A percentile compares a stretch with the other conserved stretches of the same genome.
Evolutionary conservation across 2,797 vertebrate species (phyloP).

Genomic region (Monodelphis domestica): DNA sequence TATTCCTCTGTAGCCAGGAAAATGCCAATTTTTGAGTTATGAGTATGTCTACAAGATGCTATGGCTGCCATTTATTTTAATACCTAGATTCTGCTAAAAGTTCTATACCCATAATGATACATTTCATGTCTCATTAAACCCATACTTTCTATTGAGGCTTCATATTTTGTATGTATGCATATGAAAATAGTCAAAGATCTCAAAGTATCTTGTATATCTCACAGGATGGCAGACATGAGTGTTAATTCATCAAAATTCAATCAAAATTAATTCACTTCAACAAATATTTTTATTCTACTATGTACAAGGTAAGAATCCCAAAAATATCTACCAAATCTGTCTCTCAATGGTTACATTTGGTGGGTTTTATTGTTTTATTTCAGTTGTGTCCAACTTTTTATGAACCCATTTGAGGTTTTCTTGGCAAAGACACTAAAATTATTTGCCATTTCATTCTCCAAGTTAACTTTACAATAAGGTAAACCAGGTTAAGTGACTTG

Average conservation of each 20-base stretch:
- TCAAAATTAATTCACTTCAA: neutral
- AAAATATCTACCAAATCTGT: neutral
- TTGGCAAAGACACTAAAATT: too few relatives aligned
- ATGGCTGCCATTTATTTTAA: conserved; percentile 14
- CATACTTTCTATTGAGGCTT: neutral
- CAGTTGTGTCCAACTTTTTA: too few relatives aligned
- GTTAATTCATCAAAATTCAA: neutral
- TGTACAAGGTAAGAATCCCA: neutral
- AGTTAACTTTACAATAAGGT: too few relatives aligned
- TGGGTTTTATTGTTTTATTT: too few relatives aligned
- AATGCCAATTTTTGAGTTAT: neutral
- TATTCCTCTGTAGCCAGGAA: conserved; percentile 23
- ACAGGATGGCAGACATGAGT: neutral
- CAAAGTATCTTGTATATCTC: neutral
- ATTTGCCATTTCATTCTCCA: too few relatives aligned
- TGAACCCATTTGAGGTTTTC: too few relatives aligned
- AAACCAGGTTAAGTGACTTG: too few relatives aligned
- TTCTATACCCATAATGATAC: conserved; percentile 2
- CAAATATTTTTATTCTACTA: neutral
- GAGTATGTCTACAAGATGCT: neutral
- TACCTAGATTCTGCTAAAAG: neutral
- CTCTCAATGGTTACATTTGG: neutral
- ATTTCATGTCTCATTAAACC: conserved; percentile 27
- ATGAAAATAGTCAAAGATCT: neutral
- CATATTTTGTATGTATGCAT: conserved; percentile 18